Conservation (phyloP, 1,140 invertebrate genomes). For the Aplysia californica region DNA sequence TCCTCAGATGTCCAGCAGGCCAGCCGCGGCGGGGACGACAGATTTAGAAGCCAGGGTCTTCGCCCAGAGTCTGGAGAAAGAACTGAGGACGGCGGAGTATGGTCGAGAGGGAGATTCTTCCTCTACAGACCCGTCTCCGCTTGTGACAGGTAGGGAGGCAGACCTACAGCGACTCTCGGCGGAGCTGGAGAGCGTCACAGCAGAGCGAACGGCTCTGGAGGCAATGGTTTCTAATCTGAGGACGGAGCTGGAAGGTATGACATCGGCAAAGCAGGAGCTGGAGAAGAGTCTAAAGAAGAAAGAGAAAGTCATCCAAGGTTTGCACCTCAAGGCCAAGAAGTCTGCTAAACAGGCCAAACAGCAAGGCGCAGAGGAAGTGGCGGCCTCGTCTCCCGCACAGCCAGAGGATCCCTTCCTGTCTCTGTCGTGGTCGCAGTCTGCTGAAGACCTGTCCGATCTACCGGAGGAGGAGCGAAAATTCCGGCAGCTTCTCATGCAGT, state of each 20-base stretch:
- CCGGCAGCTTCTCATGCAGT: constrained; percentile 25
- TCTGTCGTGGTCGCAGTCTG: constrained; percentile 5
- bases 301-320: constrained; percentile 33
- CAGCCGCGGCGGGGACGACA: not conserved
- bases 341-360: constrained; percentile 13
- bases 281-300: constrained; percentile 33
- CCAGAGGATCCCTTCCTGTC: constrained; percentile 21
- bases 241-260: not conserved
- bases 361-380: not conserved
- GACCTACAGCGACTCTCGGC: too few relatives aligned
- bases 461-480: not conserved
- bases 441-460: not conserved
- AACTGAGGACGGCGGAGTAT: not conserved
- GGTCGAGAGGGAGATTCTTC: too few relatives aligned
- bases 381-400: not conserved
- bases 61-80: not conserved
- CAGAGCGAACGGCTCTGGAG: too few relatives aligned
- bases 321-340: constrained; percentile 29
- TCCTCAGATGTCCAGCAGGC: constrained; percentile 1
- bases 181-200: too few relatives aligned
- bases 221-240: not conserved
- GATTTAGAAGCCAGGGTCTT: too few relatives aligned
- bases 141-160: too few relatives aligned
- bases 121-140: too few relatives aligned
- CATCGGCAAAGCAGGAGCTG: constrained; percentile 20